These are phyloP conservation scores for Drosophila melanogaster DNA, from an alignment of 1,140 invertebrate genomes.

Conservation along the genomic window DNA sequence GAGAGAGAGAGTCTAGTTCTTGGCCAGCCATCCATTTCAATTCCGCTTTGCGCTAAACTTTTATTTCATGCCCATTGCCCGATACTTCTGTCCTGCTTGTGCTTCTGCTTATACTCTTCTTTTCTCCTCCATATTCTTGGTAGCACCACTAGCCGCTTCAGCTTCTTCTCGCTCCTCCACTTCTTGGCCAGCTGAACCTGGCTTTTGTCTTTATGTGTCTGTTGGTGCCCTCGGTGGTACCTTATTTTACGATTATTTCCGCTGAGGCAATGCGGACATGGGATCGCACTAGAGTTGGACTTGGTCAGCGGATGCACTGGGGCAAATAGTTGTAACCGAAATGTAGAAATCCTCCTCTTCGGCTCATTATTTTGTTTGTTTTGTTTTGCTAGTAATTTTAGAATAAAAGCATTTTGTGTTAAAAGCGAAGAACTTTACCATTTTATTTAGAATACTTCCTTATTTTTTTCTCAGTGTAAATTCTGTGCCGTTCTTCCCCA, in stretches of 20 bases:
- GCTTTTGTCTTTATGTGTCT: slow-evolving; percentile 51
- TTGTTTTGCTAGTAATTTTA: too few species aligned
- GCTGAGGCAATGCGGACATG: slow-evolving; percentile 72
- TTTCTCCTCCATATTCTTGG: slow-evolving; percentile 6
- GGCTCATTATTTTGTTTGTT: too few species aligned
- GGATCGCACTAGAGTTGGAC: slow-evolving; percentile 40
- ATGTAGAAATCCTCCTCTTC: too few species aligned
- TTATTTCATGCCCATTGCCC: slow-evolving; percentile 72
- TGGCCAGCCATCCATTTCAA: slow-evolving; percentile 71
- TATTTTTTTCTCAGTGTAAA: slow-evolving; percentile 2
- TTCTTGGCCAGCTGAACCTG: slow-evolving; percentile 43
- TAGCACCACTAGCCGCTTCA: slow-evolving; percentile 29
- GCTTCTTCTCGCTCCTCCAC: slow-evolving; percentile 12
- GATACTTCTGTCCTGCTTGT: slow-evolving; percentile 23
- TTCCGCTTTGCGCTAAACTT: slow-evolving; percentile 75
- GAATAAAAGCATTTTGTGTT: too few species aligned
- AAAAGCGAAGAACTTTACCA: background rate
- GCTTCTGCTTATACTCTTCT: slow-evolving; percentile 3
- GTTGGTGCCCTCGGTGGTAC: slow-evolving; percentile 49
- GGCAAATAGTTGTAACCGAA: background rate
- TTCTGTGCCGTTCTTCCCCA: slow-evolving; percentile 17
- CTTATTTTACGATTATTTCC: slow-evolving; percentile 82
- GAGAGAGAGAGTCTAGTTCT: slow-evolving; percentile 60
- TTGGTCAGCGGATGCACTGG: slow-evolving; percentile 28
- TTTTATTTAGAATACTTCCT: background rate